Evolutionary conservation across 2,797 vertebrate species (phyloP).

Genomic region (Pyrocephalus nanus): DNA sequence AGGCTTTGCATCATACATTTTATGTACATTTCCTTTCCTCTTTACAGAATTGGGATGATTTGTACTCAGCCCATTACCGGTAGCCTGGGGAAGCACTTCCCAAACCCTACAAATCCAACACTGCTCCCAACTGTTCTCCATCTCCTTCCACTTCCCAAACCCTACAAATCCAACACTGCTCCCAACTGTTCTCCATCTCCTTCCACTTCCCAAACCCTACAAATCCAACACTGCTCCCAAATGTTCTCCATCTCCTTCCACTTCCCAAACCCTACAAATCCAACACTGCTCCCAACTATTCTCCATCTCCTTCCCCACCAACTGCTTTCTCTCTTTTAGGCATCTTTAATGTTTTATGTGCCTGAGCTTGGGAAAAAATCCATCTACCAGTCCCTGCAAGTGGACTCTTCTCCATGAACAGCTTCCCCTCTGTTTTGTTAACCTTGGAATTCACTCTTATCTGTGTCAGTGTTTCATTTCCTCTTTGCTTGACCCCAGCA

Average conservation of each 20-base stretch:
- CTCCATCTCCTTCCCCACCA: neutral
- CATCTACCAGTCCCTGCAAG: neutral
- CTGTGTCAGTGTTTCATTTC: conserved; percentile 5
- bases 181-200: neutral
- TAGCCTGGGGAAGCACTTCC: neutral
- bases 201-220: neutral
- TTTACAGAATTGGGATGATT: neutral
- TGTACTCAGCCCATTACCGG: neutral
- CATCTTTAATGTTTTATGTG: neutral
- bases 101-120: neutral
- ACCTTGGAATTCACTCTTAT: neutral
- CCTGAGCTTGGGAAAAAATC: neutral
- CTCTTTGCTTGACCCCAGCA: neutral
- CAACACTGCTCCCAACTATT: rapidly evolving
- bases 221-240: neutral
- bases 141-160: neutral
- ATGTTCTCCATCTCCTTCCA: neutral
- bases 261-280: neutral
- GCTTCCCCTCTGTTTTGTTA: neutral
- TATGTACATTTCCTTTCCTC: neutral
- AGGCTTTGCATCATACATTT: neutral
- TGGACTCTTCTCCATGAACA: neutral
- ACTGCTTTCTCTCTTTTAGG: neutral
- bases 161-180: neutral
- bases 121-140: neutral